Evolutionary conservation across 2,888 invertebrate species (phyloP).

Genomic region (Dyspetes luteomarginatus): DNA sequence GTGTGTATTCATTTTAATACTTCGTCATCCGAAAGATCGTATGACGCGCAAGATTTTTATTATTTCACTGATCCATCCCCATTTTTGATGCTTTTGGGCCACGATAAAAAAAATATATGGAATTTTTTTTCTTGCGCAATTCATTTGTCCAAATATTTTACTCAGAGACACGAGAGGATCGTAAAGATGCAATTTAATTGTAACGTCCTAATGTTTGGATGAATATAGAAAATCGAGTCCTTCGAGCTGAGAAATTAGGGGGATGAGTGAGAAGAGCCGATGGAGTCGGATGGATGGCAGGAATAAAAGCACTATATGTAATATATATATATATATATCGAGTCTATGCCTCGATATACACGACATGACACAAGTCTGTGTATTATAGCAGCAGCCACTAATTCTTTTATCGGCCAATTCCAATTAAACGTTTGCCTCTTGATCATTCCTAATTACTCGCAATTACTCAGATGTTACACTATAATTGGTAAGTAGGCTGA

Average conservation of each 20-base stretch:
- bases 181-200: constrained; percentile 11
- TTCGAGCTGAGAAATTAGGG: neutral
- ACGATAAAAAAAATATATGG: too few species aligned
- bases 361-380: neutral
- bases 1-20: too few species aligned
- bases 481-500: constrained; percentile 77
- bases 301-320: constrained; percentile 8
- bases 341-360: neutral
- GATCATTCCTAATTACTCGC: constrained; percentile 78
- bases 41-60: constrained; percentile 7
- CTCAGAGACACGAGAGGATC: neutral
- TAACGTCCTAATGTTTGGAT: neutral
- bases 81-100: neutral
- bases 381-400: constrained; percentile 51
- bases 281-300: constrained; percentile 12
- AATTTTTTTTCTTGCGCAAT: neutral
- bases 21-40: neutral
- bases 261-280: constrained; percentile 4
- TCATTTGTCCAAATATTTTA: constrained; percentile 1
- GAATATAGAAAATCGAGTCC: neutral
- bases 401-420: constrained; percentile 72
- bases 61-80: neutral
- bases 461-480: constrained; percentile 75
- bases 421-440: constrained; percentile 79
- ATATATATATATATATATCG: neutral